Conservation (phyloP, 2,888 invertebrate genomes). For the Andrena chrysosceles region DNA sequence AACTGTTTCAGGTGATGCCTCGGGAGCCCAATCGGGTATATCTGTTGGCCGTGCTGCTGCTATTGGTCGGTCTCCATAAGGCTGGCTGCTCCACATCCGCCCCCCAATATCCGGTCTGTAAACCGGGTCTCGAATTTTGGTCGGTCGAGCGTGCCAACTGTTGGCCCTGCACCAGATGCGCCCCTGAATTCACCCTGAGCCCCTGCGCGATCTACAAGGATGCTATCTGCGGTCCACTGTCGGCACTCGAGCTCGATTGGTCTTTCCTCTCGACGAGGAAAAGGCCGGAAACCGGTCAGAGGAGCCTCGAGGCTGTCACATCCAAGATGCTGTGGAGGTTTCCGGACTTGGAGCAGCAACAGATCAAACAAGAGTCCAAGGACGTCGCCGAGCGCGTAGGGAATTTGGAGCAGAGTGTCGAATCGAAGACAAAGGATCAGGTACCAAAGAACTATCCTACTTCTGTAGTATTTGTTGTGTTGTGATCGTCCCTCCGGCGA, state of each 20-base stretch:
- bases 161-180: constrained; percentile 90
- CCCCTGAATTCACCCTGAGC: constrained; percentile 88
- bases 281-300: constrained; percentile 80
- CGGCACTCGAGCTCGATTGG: constrained; percentile 89
- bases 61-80: constrained; percentile 70
- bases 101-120: constrained; percentile 78
- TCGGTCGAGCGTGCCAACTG: constrained; percentile 88
- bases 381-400: constrained; percentile 38
- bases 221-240: constrained; percentile 90
- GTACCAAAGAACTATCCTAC: not conserved
- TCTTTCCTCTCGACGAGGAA: constrained; percentile 85
- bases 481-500: no score
- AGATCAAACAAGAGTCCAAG: constrained; percentile 29
- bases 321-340: constrained; percentile 74
- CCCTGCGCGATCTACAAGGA: constrained; percentile 92
- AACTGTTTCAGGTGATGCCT: constrained; percentile 78
- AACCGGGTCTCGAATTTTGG: constrained; percentile 89
- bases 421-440: constrained; percentile 15
- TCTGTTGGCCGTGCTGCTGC: constrained; percentile 76
- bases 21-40: constrained; percentile 73
- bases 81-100: constrained; percentile 54
- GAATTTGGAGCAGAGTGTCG: not conserved
- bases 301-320: constrained; percentile 61
- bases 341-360: constrained; percentile 59
- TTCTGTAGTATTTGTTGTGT: no score